Evolutionary conservation across 1,140 invertebrate species (phyloP), one percentile per base, ranked within the genome.

Genomic region (Pseudobourletiella spinata): DNA sequence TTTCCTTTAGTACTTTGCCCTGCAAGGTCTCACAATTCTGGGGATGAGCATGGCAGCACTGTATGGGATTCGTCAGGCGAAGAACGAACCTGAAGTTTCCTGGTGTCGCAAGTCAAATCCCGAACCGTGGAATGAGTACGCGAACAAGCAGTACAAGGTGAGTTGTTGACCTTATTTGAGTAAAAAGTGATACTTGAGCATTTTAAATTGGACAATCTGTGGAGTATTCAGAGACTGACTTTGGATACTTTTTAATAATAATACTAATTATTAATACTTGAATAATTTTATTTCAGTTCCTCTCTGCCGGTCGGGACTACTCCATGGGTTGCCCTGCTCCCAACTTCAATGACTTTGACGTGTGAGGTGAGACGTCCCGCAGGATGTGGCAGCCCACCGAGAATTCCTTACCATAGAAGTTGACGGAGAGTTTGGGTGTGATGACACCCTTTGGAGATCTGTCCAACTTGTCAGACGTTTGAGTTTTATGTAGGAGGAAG

Each of bases 81-180:
- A 77, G 0, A 79, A 78, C 55, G 86, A 81, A 70, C 89, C 89
- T 43, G 89, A 91, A 71, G 88, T 91, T 14, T 77, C 84, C 48
- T 91, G 88, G 88, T 80, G 80, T 65, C 79, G 79, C 48, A 81
- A 79, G 43, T 74, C 71, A 20, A 88, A 88, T 70, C 81, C 83
- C 2, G 86, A 89, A 71, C 88, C 89, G 3, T 88, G 86, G 83
- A 78, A 91, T 70, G 82, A 84, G 60, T 92, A 87, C 73, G 78
- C 79, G 55, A 76, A 82, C 54, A 91, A 89, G 72, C 84, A 87
- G 69, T 89, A 91, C 72, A 91, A 90, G 81, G 88, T 89, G 77
- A 50, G n/a, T 39, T 22, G 25, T 39, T 57, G 15, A 25, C 6
- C 6, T 57, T 11, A 39, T 39, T 39, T 39, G 8, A 11, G n/a